Base-by-base conservation (phyloP, 2,888 invertebrate genomes). In the Odiellus spinosus region DNA sequence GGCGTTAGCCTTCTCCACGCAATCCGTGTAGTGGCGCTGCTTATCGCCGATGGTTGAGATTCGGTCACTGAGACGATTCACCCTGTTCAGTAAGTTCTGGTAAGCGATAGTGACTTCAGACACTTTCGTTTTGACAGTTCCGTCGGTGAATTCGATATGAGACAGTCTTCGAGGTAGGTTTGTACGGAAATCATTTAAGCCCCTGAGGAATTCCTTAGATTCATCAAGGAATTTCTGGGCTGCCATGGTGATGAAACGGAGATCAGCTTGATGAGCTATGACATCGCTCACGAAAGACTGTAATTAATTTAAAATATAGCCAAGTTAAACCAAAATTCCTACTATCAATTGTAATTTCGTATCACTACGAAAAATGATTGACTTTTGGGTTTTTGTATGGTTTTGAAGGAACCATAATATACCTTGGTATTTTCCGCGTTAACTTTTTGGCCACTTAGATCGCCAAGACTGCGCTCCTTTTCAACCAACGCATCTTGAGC, bases 141-240 rank as follows among this genome's bases (percentile, higher is more conserved):
- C 80, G 52, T 78, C 79, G 57, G 80, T 76, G 38, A 78, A 78
- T 56, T 80, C 75, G 45, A 87, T 75, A 65, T 85, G 83, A 0
- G 84, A 77, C 50, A 87, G 68, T 1, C 88, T 50, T 32, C 49
- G 53, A 2, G 87, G 87, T 17, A 88, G 67, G 15, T 80, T 75
- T 1, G 85, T 84, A 54, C 88, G 77, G 72, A 85, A 87, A 55
- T 86, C 85, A 69, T 90, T 90, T 33, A 90, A 71, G 35, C 80
- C 73, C 15, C 76, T 73, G 6, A 88, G 71, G 68, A 85, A 87
- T 58, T 88, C 86, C 73, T 88, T 88, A 64, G 88, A 85, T 68
- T 93, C 91, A 60, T 93, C 91, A 19, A 90, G 79, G 64, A 91
- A 93, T 67, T 90, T 91, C 70, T 91, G 90, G 1, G 88, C 88